Evolutionary conservation across 2,113 vertebrate species (phyloP), one percentile per base, ranked within the genome.

Genomic region (Monopterus albus): DNA sequence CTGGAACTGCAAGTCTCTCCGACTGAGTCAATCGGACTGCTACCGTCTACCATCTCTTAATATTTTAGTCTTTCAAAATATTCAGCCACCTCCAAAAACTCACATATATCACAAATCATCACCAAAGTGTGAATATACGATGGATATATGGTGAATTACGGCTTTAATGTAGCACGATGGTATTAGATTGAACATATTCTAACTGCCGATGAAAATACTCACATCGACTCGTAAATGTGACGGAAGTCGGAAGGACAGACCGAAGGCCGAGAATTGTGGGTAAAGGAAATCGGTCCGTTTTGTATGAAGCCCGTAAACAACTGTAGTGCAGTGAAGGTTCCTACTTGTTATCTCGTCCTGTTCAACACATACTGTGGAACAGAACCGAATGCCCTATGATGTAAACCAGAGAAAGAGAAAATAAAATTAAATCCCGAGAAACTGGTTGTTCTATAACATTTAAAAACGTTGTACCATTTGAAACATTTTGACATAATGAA

Each of bases 241-340:
- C 90, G 90, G 90, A 91, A 90, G 77, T 90, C 67, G 80, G 87
- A 91, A 91, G 86, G 90, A 91, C 81, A 49, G 83, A 80, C 2
- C 4, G 1, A 26, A 46, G 1, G 72, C 23, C 2, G 46, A 57
- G 89, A 21, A 50, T 75, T 72, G 35, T 80, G 87, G 83, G 85
- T 91, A 87, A 88, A 87, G 86, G 83, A 87, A 85, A 45, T 21
- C 5, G 36, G 78, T 83, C 7, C 81, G 87, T 57, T 18, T 0
- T 12, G 6, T 12, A 63, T 25, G 0, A 17, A 20, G 42, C 23
- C 17, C 58, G 73, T 31, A 14, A 56, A 61, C 29, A 63, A 43
- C 5, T 0, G 8, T 0, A 21, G n/a, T n/a, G n/a, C n/a, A n/a
- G n/a, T n/a, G n/a, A n/a, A n/a, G n/a, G n/a, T n/a, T n/a, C n/a